Percentiles rank a stretch among this genome's conserved stretches.
Conservation (phyloP, 2,797 vertebrate species). For the Fringilla coelebs region DNA sequence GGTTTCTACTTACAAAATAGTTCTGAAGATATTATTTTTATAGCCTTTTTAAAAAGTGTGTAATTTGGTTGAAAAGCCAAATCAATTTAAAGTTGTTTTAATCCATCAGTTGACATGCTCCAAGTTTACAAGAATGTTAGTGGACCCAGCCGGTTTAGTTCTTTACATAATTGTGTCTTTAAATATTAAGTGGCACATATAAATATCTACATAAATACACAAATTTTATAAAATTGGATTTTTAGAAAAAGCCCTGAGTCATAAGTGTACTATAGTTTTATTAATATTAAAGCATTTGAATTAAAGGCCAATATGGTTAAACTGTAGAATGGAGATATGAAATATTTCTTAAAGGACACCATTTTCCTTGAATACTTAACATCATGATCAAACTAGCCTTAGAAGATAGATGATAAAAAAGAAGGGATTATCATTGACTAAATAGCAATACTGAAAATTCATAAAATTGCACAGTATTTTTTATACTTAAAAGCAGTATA, state of each 20-base stretch:
- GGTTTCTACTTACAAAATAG: neutral
- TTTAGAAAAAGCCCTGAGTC: neutral
- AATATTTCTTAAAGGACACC: rapidly evolving
- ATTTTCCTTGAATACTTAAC: neutral
- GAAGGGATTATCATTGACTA: neutral
- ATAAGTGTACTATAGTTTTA: neutral
- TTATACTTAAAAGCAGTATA: neutral
- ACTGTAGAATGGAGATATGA: neutral
- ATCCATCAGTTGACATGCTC: neutral
- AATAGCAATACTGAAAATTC: neutral
- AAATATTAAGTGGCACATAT: neutral
- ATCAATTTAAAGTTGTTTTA: neutral
- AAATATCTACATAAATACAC: neutral
- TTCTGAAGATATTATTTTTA: neutral
- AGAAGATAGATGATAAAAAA: neutral
- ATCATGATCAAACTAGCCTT: neutral
- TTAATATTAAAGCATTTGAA: neutral
- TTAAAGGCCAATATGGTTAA: neutral
- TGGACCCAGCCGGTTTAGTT: neutral
- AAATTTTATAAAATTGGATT: neutral
- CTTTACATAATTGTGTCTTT: neutral
- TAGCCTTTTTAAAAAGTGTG: neutral
- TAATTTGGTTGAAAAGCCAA: neutral
- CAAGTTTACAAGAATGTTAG: neutral
- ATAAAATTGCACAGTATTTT: neutral